A percentile compares a stretch with the other conserved stretches of the same genome.
Conservation (phyloP, 2,113 vertebrate species). For the Ictidomys tridecemlineatus region DNA sequence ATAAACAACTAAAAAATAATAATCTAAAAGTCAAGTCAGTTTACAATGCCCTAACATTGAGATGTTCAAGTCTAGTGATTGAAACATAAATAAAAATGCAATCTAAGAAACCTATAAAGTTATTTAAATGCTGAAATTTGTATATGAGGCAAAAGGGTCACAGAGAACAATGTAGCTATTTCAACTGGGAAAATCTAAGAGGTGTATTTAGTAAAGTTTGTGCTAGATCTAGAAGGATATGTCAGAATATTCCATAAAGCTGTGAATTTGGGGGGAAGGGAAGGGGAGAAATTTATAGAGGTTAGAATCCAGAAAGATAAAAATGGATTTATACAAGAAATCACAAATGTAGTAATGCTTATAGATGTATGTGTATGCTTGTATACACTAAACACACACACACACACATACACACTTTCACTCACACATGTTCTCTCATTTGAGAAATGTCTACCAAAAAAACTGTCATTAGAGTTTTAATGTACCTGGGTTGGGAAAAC, state of each 20-base stretch:
- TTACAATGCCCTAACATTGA: neutral
- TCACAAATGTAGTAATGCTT: neutral
- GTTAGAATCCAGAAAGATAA: neutral
- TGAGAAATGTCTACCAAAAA: neutral
- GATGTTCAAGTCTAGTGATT: neutral
- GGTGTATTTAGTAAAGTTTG: neutral
- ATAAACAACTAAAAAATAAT: no score
- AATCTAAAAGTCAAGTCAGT: neutral
- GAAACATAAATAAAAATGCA: neutral
- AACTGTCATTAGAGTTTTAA: neutral
- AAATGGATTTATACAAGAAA: slow-evolving; percentile 18
- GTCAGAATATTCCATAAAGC: slow-evolving; percentile 2
- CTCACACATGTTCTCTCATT: neutral
- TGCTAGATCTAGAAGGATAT: neutral
- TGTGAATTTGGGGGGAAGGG: neutral
- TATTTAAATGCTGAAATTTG: neutral
- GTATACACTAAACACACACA: neutral
- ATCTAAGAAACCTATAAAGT: neutral
- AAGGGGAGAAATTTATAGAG: neutral
- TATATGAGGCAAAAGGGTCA: neutral
- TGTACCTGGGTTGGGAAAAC: slow-evolving; percentile 58
- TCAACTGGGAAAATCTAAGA: neutral
- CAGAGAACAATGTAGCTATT: neutral
- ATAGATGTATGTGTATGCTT: no score
- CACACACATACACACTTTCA: neutral